Conservation (phyloP, 1,140 invertebrate species). For the Aphaenogaster rudis region DNA sequence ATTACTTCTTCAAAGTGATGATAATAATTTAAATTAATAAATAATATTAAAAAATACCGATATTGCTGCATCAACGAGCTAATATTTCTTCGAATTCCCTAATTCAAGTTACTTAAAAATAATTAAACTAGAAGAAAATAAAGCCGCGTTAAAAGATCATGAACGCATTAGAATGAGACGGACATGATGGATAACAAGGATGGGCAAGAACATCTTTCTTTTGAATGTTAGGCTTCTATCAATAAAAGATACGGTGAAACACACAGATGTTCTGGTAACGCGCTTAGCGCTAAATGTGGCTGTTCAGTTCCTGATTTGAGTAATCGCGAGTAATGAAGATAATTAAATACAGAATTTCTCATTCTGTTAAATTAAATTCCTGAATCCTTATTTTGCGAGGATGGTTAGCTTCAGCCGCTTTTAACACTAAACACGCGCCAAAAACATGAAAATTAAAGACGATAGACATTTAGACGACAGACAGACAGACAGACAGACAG, state of each 20-base stretch:
- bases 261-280: background rate
- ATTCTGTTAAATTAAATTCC: background rate
- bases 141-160: background rate
- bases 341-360: background rate
- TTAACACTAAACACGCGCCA: background rate
- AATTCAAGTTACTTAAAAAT: background rate
- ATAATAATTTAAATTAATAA: background rate
- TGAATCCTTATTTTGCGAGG: no score
- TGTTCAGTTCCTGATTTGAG: background rate
- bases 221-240: background rate
- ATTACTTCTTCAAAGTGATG: background rate
- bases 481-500: conserved; percentile 71
- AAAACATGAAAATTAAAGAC: conserved; percentile 55
- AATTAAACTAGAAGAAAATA: background rate
- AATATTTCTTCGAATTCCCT: background rate
- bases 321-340: background rate
- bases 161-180: background rate
- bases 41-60: background rate
- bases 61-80: background rate
- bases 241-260: conserved; percentile 8
- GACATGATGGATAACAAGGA: background rate
- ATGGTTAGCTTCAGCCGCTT: background rate
- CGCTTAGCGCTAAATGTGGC: background rate
- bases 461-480: conserved; percentile 67
- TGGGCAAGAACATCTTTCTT: background rate